phyloP scores from a whole-genome alignment of 2,888 invertebrate genomes.

The Acanthococcus lagerstroemiae region DNA sequence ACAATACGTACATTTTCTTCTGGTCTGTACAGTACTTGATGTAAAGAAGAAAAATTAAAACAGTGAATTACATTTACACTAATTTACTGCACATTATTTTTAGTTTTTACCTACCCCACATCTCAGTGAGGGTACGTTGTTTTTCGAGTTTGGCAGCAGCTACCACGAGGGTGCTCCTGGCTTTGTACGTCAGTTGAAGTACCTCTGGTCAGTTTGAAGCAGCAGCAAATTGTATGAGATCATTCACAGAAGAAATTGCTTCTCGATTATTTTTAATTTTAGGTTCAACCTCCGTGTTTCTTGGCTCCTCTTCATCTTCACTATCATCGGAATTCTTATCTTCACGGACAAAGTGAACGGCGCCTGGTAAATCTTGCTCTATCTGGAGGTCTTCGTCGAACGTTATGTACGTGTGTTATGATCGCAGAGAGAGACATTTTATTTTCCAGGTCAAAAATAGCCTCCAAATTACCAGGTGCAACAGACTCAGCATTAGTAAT shows the following conservation, averaged over 20 bases:
- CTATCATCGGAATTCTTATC: background rate
- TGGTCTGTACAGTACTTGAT: no score
- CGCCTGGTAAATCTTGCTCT: background rate
- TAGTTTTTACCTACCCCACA: no score
- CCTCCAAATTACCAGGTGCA: background rate
- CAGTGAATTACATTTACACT: no score
- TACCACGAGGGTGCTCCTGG: background rate
- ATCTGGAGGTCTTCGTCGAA: background rate
- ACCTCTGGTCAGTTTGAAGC: background rate
- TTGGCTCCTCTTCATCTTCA: background rate
- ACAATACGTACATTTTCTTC: no score
- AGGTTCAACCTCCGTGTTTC: background rate
- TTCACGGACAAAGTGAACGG: background rate
- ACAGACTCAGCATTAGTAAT: background rate
- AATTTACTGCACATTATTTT: no score
- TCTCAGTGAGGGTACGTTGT: background rate
- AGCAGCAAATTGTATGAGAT: background rate
- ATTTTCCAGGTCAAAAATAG: background rate
- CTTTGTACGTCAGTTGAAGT: background rate
- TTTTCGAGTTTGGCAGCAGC: background rate
- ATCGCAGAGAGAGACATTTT: background rate
- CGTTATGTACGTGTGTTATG: background rate
- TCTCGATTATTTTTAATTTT: no score
- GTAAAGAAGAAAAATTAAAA: no score
- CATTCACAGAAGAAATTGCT: background rate